phyloP scores from a whole-genome alignment of 2,113 vertebrate species.

The Corydoras sp. region DNA sequence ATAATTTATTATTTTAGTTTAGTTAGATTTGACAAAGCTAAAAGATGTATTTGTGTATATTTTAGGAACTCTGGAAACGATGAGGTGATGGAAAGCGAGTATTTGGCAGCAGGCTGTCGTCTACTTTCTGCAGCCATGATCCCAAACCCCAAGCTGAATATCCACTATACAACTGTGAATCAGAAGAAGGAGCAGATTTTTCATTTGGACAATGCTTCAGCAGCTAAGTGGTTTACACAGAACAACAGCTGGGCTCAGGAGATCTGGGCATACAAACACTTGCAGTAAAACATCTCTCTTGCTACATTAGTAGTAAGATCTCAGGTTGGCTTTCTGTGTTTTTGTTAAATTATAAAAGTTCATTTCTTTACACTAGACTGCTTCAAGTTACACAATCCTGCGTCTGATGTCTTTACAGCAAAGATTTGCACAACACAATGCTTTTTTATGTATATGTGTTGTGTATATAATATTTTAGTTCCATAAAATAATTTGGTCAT shows the following conservation, averaged over 20 bases:
- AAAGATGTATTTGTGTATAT: not conserved
- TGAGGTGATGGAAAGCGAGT: constrained; percentile 59
- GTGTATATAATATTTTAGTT: not conserved
- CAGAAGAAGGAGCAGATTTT: constrained; percentile 79
- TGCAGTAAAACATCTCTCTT: not conserved
- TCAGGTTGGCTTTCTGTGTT: no score
- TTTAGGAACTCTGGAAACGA: constrained; percentile 17
- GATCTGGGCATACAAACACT: constrained; percentile 60
- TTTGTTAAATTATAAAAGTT: not conserved
- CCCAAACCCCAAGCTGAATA: constrained; percentile 78
- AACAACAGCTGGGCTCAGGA: constrained; percentile 86
- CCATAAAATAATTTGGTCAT: not conserved
- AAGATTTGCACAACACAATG: no score
- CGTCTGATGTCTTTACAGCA: no score
- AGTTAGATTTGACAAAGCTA: not conserved
- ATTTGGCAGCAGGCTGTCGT: constrained; percentile 71
- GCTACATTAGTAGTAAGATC: not conserved
- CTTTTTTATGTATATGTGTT: not conserved
- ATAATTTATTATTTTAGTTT: no score
- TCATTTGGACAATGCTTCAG: constrained; percentile 69
- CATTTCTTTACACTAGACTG: not conserved
- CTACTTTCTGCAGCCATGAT: constrained; percentile 72
- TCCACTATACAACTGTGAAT: constrained; percentile 76
- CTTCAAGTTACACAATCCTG: no score
- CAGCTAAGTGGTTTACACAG: constrained; percentile 76